Conservation (phyloP, 1,140 invertebrate species). For the Pseudobourletiella spinata region DNA sequence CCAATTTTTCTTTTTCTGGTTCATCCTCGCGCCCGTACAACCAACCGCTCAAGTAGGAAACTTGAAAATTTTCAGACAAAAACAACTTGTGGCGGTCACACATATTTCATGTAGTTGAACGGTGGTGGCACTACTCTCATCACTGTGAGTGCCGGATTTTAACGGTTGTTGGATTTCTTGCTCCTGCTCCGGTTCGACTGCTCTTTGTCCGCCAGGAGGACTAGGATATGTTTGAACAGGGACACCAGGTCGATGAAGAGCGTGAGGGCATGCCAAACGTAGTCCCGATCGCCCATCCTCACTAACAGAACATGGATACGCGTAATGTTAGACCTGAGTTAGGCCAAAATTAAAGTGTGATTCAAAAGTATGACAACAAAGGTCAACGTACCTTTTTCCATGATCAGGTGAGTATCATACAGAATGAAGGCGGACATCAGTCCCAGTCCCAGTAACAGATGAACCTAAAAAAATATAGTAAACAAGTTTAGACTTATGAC, state of each 20-base stretch:
- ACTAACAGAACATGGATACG: conserved; percentile 38
- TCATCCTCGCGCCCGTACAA: too few relatives aligned
- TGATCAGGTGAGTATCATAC: conserved; percentile 91
- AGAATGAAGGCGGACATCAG: conserved; percentile 90
- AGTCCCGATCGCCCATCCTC: conserved; percentile 58
- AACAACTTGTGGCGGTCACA: too few relatives aligned
- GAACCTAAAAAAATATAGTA: conserved; percentile 51
- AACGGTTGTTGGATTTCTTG: conserved; percentile 18
- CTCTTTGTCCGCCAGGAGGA: conserved; percentile 34
- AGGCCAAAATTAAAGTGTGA: not conserved
- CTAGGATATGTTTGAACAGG: conserved; percentile 34
- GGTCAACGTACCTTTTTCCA: conserved; percentile 69
- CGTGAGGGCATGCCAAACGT: conserved; percentile 32
- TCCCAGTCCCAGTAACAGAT: conserved; percentile 77
- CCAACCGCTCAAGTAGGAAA: too few relatives aligned
- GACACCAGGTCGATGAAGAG: conserved; percentile 33
- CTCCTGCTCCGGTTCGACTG: conserved; percentile 2
- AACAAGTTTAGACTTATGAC: not conserved
- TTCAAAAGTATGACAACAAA: not conserved
- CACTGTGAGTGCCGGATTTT: too few relatives aligned
- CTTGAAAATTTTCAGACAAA: too few relatives aligned
- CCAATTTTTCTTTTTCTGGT: too few relatives aligned
- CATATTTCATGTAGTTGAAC: too few relatives aligned
- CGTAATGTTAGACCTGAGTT: too few relatives aligned
- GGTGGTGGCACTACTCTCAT: too few relatives aligned